Evolutionary conservation across 2,797 vertebrate species (phyloP), one percentile per base, ranked within the genome.

Genomic region (Danio tinwini): DNA sequence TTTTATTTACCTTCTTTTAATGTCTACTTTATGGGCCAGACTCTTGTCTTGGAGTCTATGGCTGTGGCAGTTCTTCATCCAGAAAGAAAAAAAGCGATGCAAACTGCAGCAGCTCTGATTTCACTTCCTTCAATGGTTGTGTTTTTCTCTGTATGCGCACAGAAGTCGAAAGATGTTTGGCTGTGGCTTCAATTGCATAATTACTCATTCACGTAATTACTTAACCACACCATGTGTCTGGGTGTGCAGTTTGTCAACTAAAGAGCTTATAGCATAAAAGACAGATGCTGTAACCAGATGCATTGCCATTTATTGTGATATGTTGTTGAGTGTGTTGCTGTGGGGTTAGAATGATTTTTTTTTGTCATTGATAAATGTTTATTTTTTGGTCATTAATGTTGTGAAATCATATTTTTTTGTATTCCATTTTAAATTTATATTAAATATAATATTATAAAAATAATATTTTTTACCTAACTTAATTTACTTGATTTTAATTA

Each of bases 1-100:
- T 47, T 58, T 81, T 42, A 69, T 78, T 44, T 21, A 14, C 58
- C 47, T 69, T 78, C 65, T 61, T 78, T 76, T 58, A 58, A 76
- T 58, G 42, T 59, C 64, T 21, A 14, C n/a, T 84, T 78, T 84
- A 53, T 49, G 5, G 61, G 64, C 6, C 74, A 83, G 78, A 82
- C 44, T 37, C 19, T 61, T 74, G 64, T 50, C 55, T 82, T 76
- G 65, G 49, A 58, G 39, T 62, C 42, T 13, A 40, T 10, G 7
- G 40, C 12, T 76, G 19, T 12, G 19, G 49, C 49, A 14, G 37
- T 19, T 63, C 70, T 58, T 50, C 40, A 45, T 59, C 12, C 29
- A 65, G 16, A 49, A n/a, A n/a, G n/a, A 29, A 29, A 29, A 44
- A 50, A 44, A 55, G 11, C 19, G 29, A 44, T 1, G 39, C 59